phyloP scores from a whole-genome alignment of 1,140 invertebrate genomes.

The Stenopsyche tienmushanensis region DNA sequence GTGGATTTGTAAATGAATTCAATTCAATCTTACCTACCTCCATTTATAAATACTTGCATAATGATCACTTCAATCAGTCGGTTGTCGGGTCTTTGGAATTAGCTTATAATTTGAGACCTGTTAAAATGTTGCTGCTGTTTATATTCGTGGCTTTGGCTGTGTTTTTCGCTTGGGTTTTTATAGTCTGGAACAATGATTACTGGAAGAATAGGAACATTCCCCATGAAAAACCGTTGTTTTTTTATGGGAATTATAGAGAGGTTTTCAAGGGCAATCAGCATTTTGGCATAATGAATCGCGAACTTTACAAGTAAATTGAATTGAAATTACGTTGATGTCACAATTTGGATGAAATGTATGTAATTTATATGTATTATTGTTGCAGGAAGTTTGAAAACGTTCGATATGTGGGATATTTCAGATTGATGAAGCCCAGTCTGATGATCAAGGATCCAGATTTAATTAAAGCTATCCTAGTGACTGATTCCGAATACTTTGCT shows the following conservation, averaged over 20 bases:
- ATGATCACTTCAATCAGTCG: no score
- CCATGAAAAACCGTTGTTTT: neutral
- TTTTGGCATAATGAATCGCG: neutral
- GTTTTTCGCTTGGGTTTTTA: no score
- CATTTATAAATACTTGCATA: no score
- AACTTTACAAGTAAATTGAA: constrained; percentile 5
- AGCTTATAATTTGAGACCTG: no score
- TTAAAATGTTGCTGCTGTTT: no score
- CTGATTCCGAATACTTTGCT: neutral
- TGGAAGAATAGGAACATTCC: neutral
- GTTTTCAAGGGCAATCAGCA: neutral
- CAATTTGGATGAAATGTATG: neutral
- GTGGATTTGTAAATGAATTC: no score
- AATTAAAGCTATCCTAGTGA: neutral
- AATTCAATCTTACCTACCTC: no score
- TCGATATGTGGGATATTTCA: neutral
- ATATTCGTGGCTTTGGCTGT: no score
- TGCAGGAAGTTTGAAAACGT: neutral
- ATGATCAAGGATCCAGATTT: neutral
- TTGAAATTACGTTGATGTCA: neutral
- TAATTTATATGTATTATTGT: neutral
- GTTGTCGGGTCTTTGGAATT: no score
- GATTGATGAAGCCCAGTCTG: neutral
- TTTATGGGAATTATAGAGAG: neutral
- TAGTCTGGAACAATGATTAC: neutral